Evolutionary conservation across 2,113 vertebrate species (phyloP).

Genomic region (Vidua chalybeata): DNA sequence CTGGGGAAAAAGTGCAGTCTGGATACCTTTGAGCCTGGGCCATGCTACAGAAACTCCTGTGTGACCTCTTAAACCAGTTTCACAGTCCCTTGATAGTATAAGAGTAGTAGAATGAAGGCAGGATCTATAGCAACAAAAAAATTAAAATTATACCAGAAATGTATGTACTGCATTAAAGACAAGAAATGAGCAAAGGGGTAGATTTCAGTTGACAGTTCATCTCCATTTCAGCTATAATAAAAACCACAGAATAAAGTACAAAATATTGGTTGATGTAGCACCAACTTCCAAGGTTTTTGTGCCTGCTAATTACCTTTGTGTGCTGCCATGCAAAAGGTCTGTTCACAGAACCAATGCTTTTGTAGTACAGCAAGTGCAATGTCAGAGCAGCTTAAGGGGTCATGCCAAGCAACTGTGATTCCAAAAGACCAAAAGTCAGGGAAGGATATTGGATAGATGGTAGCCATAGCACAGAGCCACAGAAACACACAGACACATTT

Average conservation of each 20-base stretch:
- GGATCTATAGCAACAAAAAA: neutral
- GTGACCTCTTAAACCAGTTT: neutral
- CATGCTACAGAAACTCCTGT: neutral
- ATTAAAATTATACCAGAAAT: neutral
- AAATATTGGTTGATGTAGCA: neutral
- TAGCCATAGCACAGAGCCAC: neutral
- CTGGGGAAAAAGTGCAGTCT: neutral
- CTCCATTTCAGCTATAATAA: neutral
- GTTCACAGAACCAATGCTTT: neutral
- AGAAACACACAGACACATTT: neutral
- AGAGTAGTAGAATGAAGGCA: neutral
- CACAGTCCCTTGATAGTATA: neutral
- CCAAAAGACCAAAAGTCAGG: neutral
- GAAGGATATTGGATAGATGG: rapidly evolving
- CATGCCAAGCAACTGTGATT: neutral
- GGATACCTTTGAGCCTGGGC: neutral
- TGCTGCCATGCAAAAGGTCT: neutral
- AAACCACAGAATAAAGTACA: neutral
- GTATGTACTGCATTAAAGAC: neutral
- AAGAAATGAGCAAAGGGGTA: neutral
- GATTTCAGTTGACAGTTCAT: neutral
- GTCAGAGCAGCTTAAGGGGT: neutral
- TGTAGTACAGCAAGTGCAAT: neutral
- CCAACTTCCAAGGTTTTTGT: neutral
- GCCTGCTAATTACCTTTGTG: neutral